Evolutionary conservation across 2,113 vertebrate genomes (phyloP), one percentile per base, ranked within the genome.

Genomic region (Zonotrichia leucophrys): DNA sequence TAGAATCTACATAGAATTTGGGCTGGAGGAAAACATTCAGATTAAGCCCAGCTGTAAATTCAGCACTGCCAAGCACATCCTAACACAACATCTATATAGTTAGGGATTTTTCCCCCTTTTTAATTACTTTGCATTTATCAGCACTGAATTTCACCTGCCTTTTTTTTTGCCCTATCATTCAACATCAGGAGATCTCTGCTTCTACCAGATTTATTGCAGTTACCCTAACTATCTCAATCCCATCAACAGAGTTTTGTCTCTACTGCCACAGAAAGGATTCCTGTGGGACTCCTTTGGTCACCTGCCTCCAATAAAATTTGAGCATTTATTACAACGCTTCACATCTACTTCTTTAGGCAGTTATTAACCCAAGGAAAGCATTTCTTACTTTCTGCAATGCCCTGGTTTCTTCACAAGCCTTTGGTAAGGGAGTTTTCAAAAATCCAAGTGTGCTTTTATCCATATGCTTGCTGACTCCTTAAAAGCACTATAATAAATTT

Each of bases 401-500:
- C 2, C 11, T 80, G 14, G 5, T 37, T 92, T 83, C 37, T 73
- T 73, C 72, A 47, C 19, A 92, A 47, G 35, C 8, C 16, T 44
- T 79, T 83, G 11, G 24, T 53, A 83, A 90, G 28, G 28, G 20
- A 53, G 17, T 80, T 86, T 50, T 50, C 4, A 14, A 79, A 89
- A 91, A 79, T 79, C 39, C 53, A 87, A 53, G 11, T 44, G 10
- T 3, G 6, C 20, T 85, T 92, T 86, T 84, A 88, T 76, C 53
- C 67, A 41, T 88, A 62, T 79, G 58, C 25, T 88, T 86, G 50
- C 35, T 64, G 74, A 68, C 33, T 87, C 58, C 66, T 86, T 76
- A 87, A 75, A 96, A 94, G 14, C 37, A 64, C 19, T 55, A 7
- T 72, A 78, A 87, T 63, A 78, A 89, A 83, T 94, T 92, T 92